phyloP scores from a whole-genome alignment of 2,113 vertebrate species.

The Aphyosemion australe region DNA sequence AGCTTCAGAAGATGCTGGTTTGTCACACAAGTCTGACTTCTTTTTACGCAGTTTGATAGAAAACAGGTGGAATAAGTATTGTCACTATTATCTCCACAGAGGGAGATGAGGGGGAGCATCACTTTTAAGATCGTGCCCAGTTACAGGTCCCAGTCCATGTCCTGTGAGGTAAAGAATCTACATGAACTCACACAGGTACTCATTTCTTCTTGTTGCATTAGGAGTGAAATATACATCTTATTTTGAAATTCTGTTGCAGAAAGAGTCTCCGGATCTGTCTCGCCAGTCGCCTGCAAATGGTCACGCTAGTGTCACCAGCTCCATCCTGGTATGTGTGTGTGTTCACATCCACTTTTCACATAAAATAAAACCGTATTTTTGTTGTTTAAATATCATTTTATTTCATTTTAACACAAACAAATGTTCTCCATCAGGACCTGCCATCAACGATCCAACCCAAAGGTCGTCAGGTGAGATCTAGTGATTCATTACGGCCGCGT shows the following conservation, averaged over 20 bases:
- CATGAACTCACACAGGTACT: background rate
- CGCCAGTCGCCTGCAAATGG: constrained; percentile 74
- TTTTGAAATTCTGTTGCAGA: constrained; percentile 54
- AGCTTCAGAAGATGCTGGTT: constrained; percentile 99
- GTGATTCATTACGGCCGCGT: background rate
- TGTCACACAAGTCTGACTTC: constrained; percentile 50
- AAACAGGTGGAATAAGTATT: no score
- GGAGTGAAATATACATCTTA: background rate
- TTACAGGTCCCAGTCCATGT: constrained; percentile 93
- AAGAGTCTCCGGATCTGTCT: constrained; percentile 73
- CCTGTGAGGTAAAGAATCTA: constrained; percentile 88
- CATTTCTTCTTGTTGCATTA: background rate
- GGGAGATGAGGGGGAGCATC: constrained; percentile 98
- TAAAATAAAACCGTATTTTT: no score
- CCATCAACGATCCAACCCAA: constrained; percentile 97
- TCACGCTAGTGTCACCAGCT: constrained; percentile 97
- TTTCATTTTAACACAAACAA: background rate
- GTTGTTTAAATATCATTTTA: no score
- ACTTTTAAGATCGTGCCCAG: constrained; percentile 99
- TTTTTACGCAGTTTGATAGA: no score
- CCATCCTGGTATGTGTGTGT: constrained; percentile 91
- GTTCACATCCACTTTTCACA: background rate
- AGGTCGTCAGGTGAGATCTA: constrained; percentile 92
- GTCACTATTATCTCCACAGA: constrained; percentile 71
- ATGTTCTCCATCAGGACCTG: constrained; percentile 88